These are phyloP conservation scores for Glomeris marginata DNA, from an alignment of 2,888 invertebrate species.

Conservation along the genomic window DNA sequence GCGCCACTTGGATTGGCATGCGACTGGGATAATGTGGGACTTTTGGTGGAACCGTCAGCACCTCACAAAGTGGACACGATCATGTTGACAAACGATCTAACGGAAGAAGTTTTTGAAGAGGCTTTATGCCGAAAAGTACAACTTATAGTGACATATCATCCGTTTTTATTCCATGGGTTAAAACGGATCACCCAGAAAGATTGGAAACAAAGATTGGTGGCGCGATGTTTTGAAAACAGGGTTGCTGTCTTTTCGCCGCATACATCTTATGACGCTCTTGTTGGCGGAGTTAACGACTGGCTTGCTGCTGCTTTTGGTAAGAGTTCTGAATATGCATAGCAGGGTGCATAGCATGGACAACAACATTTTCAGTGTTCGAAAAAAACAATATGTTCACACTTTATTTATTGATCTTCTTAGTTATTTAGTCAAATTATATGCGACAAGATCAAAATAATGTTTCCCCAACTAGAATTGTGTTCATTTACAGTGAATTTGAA, in stretches of 20 bases:
- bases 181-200: slow-evolving; percentile 49
- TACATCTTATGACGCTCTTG: slow-evolving; percentile 70
- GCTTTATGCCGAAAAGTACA: slow-evolving; percentile 51
- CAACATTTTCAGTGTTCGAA: too few relatives aligned
- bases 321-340: too few relatives aligned
- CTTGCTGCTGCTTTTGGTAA: slow-evolving; percentile 52
- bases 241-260: slow-evolving; percentile 89
- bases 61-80: slow-evolving; percentile 38
- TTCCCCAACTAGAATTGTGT: too few relatives aligned
- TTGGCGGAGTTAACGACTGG: slow-evolving; percentile 86
- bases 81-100: slow-evolving; percentile 81
- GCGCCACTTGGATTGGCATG: slow-evolving; percentile 58
- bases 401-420: too few relatives aligned
- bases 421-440: too few relatives aligned
- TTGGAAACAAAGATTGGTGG: slow-evolving; percentile 63
- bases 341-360: too few relatives aligned
- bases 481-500: too few relatives aligned
- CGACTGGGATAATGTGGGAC: slow-evolving; percentile 89
- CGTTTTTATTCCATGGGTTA: slow-evolving; percentile 77
- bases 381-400: too few relatives aligned
- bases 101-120: slow-evolving; percentile 70
- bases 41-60: slow-evolving; percentile 62
- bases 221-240: slow-evolving; percentile 61
- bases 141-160: slow-evolving; percentile 85
- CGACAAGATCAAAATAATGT: too few relatives aligned